These are phyloP conservation scores for Gymnopithys bicolor DNA, from an alignment of 2,797 vertebrate genomes.

Conservation along the genomic window DNA sequence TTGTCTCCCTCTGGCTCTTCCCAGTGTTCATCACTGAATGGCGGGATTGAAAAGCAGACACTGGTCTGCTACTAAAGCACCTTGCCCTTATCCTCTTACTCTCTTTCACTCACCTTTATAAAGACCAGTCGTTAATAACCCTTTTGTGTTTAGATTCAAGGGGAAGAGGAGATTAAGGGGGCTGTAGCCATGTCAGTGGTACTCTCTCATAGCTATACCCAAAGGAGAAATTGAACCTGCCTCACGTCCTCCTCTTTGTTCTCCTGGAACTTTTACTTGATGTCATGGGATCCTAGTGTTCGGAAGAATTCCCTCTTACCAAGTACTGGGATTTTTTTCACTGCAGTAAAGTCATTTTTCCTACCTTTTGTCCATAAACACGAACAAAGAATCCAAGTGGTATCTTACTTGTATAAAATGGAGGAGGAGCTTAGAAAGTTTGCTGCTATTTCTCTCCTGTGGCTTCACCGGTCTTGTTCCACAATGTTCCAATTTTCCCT, in stretches of 20 bases:
- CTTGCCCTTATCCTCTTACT: neutral
- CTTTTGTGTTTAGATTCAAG: neutral
- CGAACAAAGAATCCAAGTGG: neutral
- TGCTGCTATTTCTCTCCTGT: neutral
- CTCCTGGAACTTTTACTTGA: neutral
- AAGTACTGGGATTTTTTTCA: neutral
- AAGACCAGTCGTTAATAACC: neutral
- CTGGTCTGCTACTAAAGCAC: neutral
- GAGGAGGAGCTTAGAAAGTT: neutral
- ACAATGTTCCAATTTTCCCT: neutral
- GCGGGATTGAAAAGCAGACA: neutral
- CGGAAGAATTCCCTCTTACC: neutral
- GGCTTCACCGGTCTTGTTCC: neutral
- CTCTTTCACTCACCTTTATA: neutral
- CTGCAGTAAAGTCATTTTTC: neutral
- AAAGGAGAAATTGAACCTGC: neutral
- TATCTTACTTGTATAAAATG: neutral
- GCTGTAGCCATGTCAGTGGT: neutral
- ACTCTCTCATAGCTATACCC: neutral
- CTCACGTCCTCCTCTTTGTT: neutral
- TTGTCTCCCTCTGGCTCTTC: neutral
- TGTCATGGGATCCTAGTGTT: neutral
- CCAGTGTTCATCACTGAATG: neutral
- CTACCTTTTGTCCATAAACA: neutral
- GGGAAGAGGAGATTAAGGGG: neutral